Base-by-base conservation (phyloP, 2,888 invertebrate species). In the Drosophila dives region DNA sequence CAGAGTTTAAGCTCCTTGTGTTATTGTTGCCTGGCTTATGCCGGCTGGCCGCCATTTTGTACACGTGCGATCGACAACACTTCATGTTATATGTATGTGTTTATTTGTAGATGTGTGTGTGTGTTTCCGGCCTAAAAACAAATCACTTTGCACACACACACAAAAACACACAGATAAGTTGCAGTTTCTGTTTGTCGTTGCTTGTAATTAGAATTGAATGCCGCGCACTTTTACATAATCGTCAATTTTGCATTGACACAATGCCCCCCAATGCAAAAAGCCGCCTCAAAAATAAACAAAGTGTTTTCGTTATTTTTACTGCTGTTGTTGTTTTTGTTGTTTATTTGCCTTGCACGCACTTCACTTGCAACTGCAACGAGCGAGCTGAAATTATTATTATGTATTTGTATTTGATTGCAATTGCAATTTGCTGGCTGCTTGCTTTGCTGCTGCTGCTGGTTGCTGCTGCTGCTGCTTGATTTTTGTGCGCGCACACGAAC, bases 401-500 rank as follows among this genome's bases (percentile, higher is more conserved):
- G 33, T 79, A 74, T 73, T 34, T 72, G 56, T 69, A 70, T 75
- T 65, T 71, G 76, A 70, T 66, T 80, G 80, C 83, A 77, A 79
- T 73, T 79, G 69, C 74, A 42, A 56, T 56, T 56, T 73, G 73
- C 49, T 58, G 60, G 36, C 53, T 69, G 67, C 53, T 64, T 62
- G 50, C 63, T 64, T 45, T 42, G 63, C 42, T 75, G 66, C 65
- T 72, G 74, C 48, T 61, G 59, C 49, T 34, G 64, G 67, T 38
- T 29, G 53, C 60, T 64, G 68, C 56, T 64, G 53, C 75, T 78
- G 79, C 54, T 70, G 62, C 40, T 56, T 56, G 42, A 56, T 60
- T 84, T 81, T 71, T 71, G 81, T 85, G 83, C 88, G 88, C 84
- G 83, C 83, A 86, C 83, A 82, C 85, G 90, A 89, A 91, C 92